Evolutionary conservation across 2,113 vertebrate genomes (phyloP).

Genomic region (Forbesichthys agassizii): DNA sequence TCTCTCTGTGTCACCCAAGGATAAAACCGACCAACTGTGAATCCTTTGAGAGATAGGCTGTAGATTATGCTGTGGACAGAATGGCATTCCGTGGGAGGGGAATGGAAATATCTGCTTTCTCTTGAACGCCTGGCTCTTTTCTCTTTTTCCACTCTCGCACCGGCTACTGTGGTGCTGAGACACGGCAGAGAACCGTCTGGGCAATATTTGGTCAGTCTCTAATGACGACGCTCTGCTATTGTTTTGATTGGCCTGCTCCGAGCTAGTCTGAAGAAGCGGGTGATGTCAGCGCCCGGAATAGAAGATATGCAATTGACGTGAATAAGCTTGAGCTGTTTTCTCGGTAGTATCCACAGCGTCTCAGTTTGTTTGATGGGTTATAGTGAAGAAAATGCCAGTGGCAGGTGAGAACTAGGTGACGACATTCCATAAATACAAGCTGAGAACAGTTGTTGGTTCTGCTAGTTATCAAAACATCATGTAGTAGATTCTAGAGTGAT

Average conservation of each 20-base stretch:
- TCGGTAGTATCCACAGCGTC: neutral
- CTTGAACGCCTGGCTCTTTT: slow-evolving; percentile 2
- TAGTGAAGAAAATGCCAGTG: neutral
- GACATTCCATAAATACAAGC: neutral
- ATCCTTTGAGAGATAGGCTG: slow-evolving; percentile 47
- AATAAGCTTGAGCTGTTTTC: slow-evolving; percentile 1
- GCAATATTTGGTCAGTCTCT: slow-evolving; percentile 38
- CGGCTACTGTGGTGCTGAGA: slow-evolving; percentile 11
- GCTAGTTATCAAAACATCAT: neutral
- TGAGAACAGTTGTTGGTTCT: too few species aligned
- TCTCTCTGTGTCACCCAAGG: slow-evolving; percentile 41
- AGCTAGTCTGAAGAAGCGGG: neutral
- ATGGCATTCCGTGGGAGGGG: slow-evolving; percentile 36
- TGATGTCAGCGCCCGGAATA: slow-evolving; percentile 27
- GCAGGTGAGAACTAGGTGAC: neutral
- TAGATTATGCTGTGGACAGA: slow-evolving; percentile 34
- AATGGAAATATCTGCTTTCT: slow-evolving; percentile 30
- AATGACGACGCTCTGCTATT: slow-evolving; percentile 20
- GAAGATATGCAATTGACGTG: slow-evolving; percentile 4
- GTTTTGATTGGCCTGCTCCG: slow-evolving; percentile 14
- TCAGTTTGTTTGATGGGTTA: neutral
- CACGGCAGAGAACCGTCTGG: slow-evolving; percentile 32
- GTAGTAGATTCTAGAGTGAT: neutral
- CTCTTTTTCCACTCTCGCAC: neutral
- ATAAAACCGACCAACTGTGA: slow-evolving; percentile 43